These are phyloP conservation scores for Ischnus inquisitorius DNA, from an alignment of 2,888 invertebrate genomes.

Conservation along the genomic window DNA sequence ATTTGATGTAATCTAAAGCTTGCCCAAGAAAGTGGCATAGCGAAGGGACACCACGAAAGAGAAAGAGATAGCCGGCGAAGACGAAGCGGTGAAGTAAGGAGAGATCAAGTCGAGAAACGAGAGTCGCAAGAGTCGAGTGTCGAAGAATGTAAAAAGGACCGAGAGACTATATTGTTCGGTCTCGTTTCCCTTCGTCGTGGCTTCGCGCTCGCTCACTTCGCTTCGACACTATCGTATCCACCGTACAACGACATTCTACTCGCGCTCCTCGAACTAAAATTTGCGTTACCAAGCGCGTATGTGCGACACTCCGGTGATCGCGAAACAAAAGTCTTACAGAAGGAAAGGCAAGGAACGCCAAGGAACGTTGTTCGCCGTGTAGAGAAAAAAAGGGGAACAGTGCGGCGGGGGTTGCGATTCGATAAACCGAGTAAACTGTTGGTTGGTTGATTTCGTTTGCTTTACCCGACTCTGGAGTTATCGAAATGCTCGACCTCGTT, in stretches of 20 bases:
- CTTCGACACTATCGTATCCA: slow-evolving; percentile 33
- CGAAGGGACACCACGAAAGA: slow-evolving; percentile 5
- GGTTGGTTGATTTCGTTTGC: slow-evolving; percentile 21
- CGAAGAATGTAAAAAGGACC: slow-evolving; percentile 39
- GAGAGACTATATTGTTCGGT: slow-evolving; percentile 1
- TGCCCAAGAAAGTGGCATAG: slow-evolving; percentile 38
- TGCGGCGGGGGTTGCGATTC: slow-evolving; percentile 4
- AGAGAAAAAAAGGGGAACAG: not conserved
- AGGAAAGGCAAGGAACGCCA: not conserved
- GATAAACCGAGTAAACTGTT: slow-evolving; percentile 22
- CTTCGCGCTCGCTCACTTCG: slow-evolving; percentile 6
- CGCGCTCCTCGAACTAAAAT: slow-evolving; percentile 25
- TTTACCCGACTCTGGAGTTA: slow-evolving; percentile 76
- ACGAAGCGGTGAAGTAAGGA: slow-evolving; percentile 45
- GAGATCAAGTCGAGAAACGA: slow-evolving; percentile 57
- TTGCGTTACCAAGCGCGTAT: slow-evolving; percentile 7
- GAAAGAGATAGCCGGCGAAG: slow-evolving; percentile 41
- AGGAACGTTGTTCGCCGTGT: not conserved
- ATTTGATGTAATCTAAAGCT: slow-evolving; percentile 74
- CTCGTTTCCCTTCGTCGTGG: not conserved
- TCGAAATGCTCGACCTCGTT: slow-evolving; percentile 83
- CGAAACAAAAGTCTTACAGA: not conserved
- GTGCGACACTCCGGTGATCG: not conserved
- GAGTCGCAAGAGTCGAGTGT: slow-evolving; percentile 32
- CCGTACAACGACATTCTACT: too few species aligned